Conservation (phyloP, 2,888 invertebrate species). For the Orthosia gracilis region DNA sequence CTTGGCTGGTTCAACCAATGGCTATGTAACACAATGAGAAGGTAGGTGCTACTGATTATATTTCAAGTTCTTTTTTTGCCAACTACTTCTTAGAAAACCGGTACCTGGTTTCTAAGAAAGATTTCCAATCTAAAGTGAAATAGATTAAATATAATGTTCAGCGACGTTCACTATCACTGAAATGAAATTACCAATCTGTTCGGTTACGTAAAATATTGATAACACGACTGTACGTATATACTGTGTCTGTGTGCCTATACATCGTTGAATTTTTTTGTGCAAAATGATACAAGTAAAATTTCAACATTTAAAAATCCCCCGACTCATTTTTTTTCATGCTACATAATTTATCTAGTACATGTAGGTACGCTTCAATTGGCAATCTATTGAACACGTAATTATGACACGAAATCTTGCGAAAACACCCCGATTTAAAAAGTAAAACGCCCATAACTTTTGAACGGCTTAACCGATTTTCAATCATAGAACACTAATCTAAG, state of each 20-base stretch:
- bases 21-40: conserved; percentile 27
- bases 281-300: no score
- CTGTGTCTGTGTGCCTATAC: background rate
- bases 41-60: conserved; percentile 19
- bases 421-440: no score
- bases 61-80: conserved; percentile 17
- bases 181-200: conserved; percentile 15
- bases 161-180: conserved; percentile 28
- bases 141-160: conserved; percentile 36
- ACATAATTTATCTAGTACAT: no score
- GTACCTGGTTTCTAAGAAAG: conserved; percentile 21
- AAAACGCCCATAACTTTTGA: no score
- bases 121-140: conserved; percentile 31
- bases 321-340: no score
- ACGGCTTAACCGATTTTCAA: no score
- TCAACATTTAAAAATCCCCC: no score
- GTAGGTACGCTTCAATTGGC: no score
- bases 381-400: no score
- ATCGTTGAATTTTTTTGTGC: no score
- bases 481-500: no score
- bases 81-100: background rate
- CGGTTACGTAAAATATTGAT: conserved; percentile 29
- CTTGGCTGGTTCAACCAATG: conserved; percentile 15
- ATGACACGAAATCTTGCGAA: no score
- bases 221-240: background rate